Evolutionary conservation across 2,888 invertebrate genomes (phyloP), one percentile per base, ranked within the genome.

Genomic region (Agonopterix heracliana): DNA sequence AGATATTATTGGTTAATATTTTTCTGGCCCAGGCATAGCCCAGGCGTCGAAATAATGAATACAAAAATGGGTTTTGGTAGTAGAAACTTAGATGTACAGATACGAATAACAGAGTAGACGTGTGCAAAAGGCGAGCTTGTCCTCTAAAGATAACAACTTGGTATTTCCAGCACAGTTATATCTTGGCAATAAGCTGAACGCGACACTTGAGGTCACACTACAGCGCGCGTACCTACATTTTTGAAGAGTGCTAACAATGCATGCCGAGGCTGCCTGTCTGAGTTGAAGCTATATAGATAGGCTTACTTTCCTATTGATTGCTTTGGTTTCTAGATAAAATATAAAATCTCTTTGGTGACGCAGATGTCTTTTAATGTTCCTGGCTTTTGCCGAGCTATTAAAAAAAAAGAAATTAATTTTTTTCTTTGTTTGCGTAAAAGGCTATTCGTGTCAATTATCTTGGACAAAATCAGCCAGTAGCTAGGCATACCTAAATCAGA

Each of bases 151-250:
- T 0, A 9, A 5, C 10, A 9, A 8, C 38, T 38, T 38, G 38
- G 4, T n/a, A 2, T 38, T n/a, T 38, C 38, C 38, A 38, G 38
- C 9, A 42, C 13, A 35, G 41, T 35, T 41, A 34, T 35, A 9
- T 41, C 35, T 45, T 13, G 34, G 26, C 34, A 38, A 12, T 13
- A 38, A 38, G n/a, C 38, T 38, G 10, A 5, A n/a, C 35, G 36
- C 48, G 17, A 49, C 50, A 45, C 35, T 38, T 46, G 45, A 54
- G 54, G 52, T 53, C 64, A 64, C 60, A 66, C 55, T 56, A 57
- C 70, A 62, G 53, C 52, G 55, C 54, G 52, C 55, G 51, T 36
- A 57, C 9, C 54, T 63, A 65, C 68, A 66, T 63, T 72, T 72
- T 68, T 66, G 64, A 70, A 61, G 63, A 66, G 64, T 62, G 54